Percentiles rank a stretch among this genome's conserved stretches.
phyloP scores from a whole-genome alignment of 2,888 invertebrate genomes.

The Coelopa pilipes region DNA sequence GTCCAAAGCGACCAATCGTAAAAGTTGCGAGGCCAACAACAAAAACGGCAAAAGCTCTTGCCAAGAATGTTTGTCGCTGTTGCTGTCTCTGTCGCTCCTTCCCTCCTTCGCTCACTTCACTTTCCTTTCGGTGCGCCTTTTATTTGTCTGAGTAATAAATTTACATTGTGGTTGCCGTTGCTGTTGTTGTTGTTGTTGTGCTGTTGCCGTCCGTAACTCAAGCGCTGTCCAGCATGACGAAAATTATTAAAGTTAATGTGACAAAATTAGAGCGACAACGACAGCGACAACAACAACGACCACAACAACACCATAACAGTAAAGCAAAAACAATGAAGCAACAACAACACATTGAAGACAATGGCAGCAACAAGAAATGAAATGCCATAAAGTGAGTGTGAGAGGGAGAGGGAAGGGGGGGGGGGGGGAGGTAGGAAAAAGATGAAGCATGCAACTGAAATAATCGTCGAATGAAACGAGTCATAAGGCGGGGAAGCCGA shows the following conservation, averaged over 20 bases:
- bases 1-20: too few species aligned
- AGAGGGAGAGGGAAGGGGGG: not conserved
- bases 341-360: not conserved
- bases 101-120: not conserved
- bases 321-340: not conserved
- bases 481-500: not conserved
- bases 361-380: not conserved
- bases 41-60: too few species aligned
- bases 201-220: too few species aligned
- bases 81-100: too few species aligned
- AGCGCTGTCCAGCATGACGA: conserved; percentile 18
- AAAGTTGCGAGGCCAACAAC: not conserved
- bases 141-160: too few species aligned
- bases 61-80: too few species aligned
- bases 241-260: conserved; percentile 17
- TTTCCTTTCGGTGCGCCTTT: not conserved
- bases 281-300: too few species aligned
- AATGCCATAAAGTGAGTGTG: too few species aligned
- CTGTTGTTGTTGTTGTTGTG: not conserved
- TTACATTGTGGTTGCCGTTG: not conserved
- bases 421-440: not conserved
- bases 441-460: not conserved
- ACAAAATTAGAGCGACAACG: conserved; percentile 19
- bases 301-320: too few species aligned
- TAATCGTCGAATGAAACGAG: conserved; percentile 19